phyloP scores from a whole-genome alignment of 1,140 invertebrate species.

The Procambarus clarkii region DNA sequence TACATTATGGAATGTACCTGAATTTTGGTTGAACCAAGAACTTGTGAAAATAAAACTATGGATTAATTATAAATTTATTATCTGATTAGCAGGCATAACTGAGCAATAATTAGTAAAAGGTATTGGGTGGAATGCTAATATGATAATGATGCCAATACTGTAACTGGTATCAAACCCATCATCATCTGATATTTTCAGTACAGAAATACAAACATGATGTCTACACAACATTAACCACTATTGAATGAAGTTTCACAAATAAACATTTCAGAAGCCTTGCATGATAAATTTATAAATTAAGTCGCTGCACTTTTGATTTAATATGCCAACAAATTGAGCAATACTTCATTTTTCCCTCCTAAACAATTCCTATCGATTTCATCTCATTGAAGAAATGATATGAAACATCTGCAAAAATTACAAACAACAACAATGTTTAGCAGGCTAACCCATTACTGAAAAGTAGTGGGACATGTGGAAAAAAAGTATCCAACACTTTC shows the following conservation, averaged over 20 bases:
- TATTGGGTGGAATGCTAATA: not conserved
- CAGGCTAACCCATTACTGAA: not conserved
- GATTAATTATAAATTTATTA: not conserved
- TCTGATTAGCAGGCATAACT: not conserved
- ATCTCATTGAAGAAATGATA: not conserved
- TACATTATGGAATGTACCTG: no score
- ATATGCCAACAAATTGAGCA: not conserved
- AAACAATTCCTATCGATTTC: not conserved
- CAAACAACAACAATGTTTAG: not conserved
- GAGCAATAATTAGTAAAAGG: not conserved
- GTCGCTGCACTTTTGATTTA: not conserved
- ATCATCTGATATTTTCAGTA: not conserved
- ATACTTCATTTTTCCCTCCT: not conserved
- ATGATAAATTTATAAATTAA: not conserved
- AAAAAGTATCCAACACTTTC: no score
- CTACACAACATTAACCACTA: not conserved
- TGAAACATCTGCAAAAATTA: not conserved
- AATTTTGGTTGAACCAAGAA: no score
- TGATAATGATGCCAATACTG: not conserved
- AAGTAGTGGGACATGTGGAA: not conserved
- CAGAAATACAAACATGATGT: not conserved
- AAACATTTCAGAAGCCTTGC: not conserved
- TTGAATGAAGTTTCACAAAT: not conserved
- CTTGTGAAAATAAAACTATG: not conserved
- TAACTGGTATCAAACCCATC: not conserved